These are phyloP conservation scores for Cyprichromis sp. DNA, from an alignment of 2,113 vertebrate species.

Conservation along the genomic window DNA sequence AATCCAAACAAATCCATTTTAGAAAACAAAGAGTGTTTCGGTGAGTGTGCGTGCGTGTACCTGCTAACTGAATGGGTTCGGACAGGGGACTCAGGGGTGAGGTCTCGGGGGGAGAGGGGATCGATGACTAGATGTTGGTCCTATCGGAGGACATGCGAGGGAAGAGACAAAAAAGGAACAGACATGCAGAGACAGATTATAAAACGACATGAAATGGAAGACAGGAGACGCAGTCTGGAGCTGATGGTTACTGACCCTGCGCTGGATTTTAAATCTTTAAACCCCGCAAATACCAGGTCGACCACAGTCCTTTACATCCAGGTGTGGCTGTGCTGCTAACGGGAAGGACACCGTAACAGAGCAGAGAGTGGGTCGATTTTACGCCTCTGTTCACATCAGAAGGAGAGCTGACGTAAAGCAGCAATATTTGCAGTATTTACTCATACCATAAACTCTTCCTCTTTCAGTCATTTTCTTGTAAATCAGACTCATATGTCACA, in stretches of 20 bases:
- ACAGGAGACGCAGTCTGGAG: not conserved
- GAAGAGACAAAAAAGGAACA: slow-evolving; percentile 2
- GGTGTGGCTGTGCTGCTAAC: not conserved
- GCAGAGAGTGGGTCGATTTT: not conserved
- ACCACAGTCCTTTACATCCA: not conserved
- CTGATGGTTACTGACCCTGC: not conserved
- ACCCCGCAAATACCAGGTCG: not conserved
- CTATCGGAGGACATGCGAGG: slow-evolving; percentile 34
- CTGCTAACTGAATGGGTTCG: slow-evolving; percentile 58
- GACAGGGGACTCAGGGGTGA: slow-evolving; percentile 58
- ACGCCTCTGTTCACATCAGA: not conserved
- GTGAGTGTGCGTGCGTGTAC: not conserved
- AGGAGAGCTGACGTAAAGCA: not conserved
- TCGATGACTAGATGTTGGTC: slow-evolving; percentile 56
- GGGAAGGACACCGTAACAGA: not conserved
- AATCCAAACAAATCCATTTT: not conserved
- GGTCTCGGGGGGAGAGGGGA: slow-evolving; percentile 56
- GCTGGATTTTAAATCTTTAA: not conserved
- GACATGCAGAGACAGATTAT: not conserved
- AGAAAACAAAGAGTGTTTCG: not conserved
- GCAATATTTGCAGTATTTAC: not conserved
- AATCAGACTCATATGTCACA: not conserved
- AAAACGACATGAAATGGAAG: not conserved
- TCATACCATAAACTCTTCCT: fast-evolving
- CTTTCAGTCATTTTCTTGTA: not conserved